Percentiles rank a stretch among this genome's conserved stretches.
These are phyloP conservation scores for Megaceryle maxima DNA, from an alignment of 2,113 vertebrate species.

Conservation along the genomic window DNA sequence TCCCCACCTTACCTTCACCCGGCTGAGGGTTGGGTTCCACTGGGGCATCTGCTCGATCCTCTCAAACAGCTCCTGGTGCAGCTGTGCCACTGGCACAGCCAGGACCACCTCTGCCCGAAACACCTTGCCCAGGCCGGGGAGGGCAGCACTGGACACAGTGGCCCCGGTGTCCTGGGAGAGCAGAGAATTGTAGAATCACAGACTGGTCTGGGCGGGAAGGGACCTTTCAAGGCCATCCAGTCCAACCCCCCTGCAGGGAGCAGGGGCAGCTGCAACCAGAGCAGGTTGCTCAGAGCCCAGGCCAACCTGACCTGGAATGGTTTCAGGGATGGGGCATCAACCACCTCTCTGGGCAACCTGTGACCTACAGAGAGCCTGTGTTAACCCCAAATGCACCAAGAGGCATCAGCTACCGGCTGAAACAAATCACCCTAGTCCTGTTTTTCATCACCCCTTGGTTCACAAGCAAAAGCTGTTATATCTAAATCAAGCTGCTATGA, in stretches of 20 bases:
- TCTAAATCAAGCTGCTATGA: background rate
- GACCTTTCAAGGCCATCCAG: background rate
- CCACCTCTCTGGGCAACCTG: background rate
- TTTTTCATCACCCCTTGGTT: background rate
- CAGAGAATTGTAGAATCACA: background rate
- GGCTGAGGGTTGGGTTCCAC: conserved; percentile 80
- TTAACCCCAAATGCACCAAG: fast-evolving
- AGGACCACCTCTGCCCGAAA: conserved; percentile 79
- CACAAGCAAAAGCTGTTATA: background rate
- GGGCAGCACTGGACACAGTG: conserved; percentile 70
- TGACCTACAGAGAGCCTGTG: background rate
- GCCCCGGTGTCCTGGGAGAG: conserved; percentile 66
- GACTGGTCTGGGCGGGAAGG: background rate
- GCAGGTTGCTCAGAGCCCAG: background rate
- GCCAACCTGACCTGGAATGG: background rate
- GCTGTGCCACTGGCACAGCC: conserved; percentile 58
- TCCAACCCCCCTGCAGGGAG: background rate
- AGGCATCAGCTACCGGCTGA: fast-evolving
- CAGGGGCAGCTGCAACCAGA: background rate
- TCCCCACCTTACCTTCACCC: conserved; percentile 67
- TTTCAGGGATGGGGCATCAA: background rate
- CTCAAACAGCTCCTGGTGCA: conserved; percentile 76
- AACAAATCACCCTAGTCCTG: background rate
- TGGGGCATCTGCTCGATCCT: conserved; percentile 78
- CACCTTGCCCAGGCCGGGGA: conserved; percentile 71